Percentiles rank a stretch among this genome's conserved stretches.
Conservation (phyloP, 1,140 invertebrate species). For the Lucilia cuprina region DNA sequence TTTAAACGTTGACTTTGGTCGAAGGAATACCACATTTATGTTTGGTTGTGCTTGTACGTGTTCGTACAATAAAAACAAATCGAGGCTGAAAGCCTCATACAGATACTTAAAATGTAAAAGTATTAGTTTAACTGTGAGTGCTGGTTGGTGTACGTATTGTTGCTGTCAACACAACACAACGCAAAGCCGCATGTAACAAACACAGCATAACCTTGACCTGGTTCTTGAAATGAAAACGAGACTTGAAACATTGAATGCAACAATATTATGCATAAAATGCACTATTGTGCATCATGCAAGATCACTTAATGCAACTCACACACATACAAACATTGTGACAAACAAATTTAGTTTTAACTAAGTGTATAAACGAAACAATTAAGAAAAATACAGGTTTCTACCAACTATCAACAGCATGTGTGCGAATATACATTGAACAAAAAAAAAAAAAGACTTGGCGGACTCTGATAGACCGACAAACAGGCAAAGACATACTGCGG, state of each 20-base stretch:
- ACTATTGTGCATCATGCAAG: conserved; percentile 24
- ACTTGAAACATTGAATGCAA: conserved; percentile 40
- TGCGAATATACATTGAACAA: not conserved
- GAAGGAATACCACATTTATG: conserved; percentile 6
- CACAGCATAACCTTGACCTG: conserved; percentile 53
- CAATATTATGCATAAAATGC: conserved; percentile 11
- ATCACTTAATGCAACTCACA: not conserved
- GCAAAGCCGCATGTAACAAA: not conserved
- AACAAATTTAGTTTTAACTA: not conserved
- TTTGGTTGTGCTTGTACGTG: not conserved
- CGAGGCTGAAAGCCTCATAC: not conserved
- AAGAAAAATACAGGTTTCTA: conserved; percentile 11
- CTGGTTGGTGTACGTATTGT: not conserved
- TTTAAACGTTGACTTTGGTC: conserved; percentile 28
- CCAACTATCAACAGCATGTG: not conserved
- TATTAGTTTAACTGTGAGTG: not conserved
- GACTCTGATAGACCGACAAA: not conserved
- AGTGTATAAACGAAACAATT: conserved; percentile 3
- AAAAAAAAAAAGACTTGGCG: not conserved
- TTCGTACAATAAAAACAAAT: not conserved
- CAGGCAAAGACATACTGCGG: not conserved
- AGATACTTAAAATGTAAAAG: no score
- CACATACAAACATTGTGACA: not conserved
- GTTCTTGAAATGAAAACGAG: conserved; percentile 58
- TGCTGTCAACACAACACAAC: conserved; percentile 9